These are phyloP conservation scores for Argentina silus DNA, from an alignment of 2,797 vertebrate genomes.

Conservation along the genomic window DNA sequence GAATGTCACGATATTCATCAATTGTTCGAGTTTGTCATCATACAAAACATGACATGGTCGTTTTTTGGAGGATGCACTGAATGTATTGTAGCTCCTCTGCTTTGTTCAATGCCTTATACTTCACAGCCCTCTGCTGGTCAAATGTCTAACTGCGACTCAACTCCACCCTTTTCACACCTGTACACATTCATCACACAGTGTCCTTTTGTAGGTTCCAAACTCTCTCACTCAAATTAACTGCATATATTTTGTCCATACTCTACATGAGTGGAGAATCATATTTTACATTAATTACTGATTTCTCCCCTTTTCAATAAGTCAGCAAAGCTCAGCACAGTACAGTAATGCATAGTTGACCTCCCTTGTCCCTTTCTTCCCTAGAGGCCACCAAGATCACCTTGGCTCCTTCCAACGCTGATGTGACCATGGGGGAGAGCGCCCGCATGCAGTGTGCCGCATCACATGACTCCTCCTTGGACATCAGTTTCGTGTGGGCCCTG, in stretches of 20 bases:
- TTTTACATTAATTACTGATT: background rate
- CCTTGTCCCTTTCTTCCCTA: conserved; percentile 61
- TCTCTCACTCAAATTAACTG: background rate
- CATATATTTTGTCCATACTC: background rate
- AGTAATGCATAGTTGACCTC: background rate
- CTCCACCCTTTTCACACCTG: background rate
- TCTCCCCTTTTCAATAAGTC: background rate
- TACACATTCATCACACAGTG: background rate
- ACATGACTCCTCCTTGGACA: conserved; percentile 88
- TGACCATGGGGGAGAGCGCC: conserved; percentile 87
- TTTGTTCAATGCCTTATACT: conserved; percentile 43
- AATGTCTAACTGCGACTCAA: conserved; percentile 33
- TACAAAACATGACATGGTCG: background rate
- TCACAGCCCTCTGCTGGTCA: conserved; percentile 72
- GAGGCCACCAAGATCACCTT: conserved; percentile 94
- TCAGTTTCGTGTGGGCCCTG: conserved; percentile 95
- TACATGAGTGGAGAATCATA: background rate
- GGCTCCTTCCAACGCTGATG: conserved; percentile 87
- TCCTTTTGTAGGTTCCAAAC: background rate
- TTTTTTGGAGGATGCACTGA: background rate
- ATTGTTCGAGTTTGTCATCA: background rate
- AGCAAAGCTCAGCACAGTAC: background rate
- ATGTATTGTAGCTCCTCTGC: background rate
- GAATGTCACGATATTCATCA: too few species aligned
- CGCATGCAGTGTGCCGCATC: conserved; percentile 91